Conservation (phyloP, 1,140 invertebrate genomes). For the Pentalonia nigronervosa region DNA sequence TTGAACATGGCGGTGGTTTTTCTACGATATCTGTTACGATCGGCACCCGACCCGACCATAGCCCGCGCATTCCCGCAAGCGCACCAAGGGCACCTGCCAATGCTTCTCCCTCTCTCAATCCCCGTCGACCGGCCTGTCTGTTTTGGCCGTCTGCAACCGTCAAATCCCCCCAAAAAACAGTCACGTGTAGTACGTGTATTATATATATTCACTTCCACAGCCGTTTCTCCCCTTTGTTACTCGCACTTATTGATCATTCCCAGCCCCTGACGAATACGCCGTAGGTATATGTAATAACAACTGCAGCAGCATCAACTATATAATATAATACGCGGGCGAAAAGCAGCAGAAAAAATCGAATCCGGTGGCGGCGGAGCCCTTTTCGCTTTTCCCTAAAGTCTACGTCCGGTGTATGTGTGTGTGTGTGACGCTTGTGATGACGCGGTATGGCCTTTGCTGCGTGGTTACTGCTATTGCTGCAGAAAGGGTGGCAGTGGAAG, state of each 20-base stretch:
- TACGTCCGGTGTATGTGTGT: background rate
- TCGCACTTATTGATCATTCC: background rate
- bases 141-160: background rate
- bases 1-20: slow-evolving; percentile 15
- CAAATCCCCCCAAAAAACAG: background rate
- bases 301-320: background rate
- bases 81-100: background rate
- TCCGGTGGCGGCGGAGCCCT: background rate
- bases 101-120: background rate
- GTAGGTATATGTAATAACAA: background rate
- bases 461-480: background rate
- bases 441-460: slow-evolving; percentile 12
- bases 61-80: background rate
- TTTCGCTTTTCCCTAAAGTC: slow-evolving; percentile 35
- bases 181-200: background rate
- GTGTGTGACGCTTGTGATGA: background rate
- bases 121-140: background rate
- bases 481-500: background rate
- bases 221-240: background rate
- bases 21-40: slow-evolving; percentile 7
- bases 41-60: background rate
- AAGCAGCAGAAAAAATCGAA: slow-evolving; percentile 14
- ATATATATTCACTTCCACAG: background rate
- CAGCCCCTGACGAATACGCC: background rate
- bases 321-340: slow-evolving; percentile 11